phyloP scores from a whole-genome alignment of 2,888 invertebrate species.

The Ophonus ardosiacus region DNA sequence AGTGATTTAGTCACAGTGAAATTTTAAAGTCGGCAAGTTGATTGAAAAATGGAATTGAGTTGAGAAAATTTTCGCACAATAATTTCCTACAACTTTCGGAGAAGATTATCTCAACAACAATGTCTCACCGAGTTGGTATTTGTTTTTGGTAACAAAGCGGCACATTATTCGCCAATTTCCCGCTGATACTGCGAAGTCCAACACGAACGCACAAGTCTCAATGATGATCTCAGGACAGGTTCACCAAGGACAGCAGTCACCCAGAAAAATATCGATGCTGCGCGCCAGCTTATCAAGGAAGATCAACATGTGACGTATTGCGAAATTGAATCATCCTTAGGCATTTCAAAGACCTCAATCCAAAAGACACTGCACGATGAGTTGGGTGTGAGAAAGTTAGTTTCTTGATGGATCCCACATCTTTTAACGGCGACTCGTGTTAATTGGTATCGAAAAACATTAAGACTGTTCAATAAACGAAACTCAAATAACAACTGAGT shows the following conservation, averaged over 20 bases:
- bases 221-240: slow-evolving; percentile 25
- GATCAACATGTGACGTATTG: not conserved
- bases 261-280: slow-evolving; percentile 11
- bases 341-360: slow-evolving; percentile 3
- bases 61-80: too few species aligned
- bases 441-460: not conserved
- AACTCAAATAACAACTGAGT: too few species aligned
- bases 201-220: slow-evolving; percentile 37
- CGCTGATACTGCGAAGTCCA: slow-evolving; percentile 35
- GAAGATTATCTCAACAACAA: not conserved
- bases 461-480: not conserved
- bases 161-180: slow-evolving; percentile 43
- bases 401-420: not conserved
- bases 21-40: too few species aligned
- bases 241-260: slow-evolving; percentile 1
- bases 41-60: too few species aligned
- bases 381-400: not conserved
- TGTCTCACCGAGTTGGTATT: not conserved
- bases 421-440: not conserved
- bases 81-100: too few species aligned
- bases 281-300: not conserved
- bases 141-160: not conserved
- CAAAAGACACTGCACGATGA: not conserved
- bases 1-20: too few species aligned
- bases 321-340: too few species aligned